Conservation (phyloP, 2,888 invertebrate genomes). For the Steromphala cineraria region DNA sequence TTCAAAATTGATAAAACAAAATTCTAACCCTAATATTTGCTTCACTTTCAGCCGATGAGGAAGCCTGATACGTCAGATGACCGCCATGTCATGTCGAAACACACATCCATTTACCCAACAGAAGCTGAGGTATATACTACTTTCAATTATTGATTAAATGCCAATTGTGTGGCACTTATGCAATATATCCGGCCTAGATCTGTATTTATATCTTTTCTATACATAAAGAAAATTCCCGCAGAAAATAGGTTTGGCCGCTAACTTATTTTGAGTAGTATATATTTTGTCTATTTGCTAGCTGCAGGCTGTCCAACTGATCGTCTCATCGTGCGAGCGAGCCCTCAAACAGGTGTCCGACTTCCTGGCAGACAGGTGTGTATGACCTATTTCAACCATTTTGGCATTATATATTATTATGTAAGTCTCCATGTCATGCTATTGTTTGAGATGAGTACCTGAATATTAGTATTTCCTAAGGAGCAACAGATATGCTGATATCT, state of each 20-base stretch:
- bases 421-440: neutral
- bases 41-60: constrained; percentile 75
- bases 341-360: constrained; percentile 93
- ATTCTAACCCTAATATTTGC: neutral
- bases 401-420: too few relatives aligned
- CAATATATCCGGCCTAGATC: too few relatives aligned
- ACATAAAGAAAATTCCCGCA: too few relatives aligned
- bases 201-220: too few relatives aligned
- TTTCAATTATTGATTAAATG: too few relatives aligned
- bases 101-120: constrained; percentile 94
- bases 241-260: too few relatives aligned
- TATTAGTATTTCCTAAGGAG: too few relatives aligned
- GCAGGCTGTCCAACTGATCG: constrained; percentile 88
- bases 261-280: too few relatives aligned
- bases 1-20: neutral
- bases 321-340: constrained; percentile 93
- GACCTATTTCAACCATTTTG: neutral
- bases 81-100: constrained; percentile 93
- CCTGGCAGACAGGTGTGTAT: constrained; percentile 65
- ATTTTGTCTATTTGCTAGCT: constrained; percentile 60
- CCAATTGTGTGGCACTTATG: too few relatives aligned
- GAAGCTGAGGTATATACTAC: constrained; percentile 82
- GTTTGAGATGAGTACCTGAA: too few relatives aligned
- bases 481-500: too few relatives aligned
- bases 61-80: constrained; percentile 96